Conservation (phyloP, 2,888 invertebrate species). For the Eilema sororculum region DNA sequence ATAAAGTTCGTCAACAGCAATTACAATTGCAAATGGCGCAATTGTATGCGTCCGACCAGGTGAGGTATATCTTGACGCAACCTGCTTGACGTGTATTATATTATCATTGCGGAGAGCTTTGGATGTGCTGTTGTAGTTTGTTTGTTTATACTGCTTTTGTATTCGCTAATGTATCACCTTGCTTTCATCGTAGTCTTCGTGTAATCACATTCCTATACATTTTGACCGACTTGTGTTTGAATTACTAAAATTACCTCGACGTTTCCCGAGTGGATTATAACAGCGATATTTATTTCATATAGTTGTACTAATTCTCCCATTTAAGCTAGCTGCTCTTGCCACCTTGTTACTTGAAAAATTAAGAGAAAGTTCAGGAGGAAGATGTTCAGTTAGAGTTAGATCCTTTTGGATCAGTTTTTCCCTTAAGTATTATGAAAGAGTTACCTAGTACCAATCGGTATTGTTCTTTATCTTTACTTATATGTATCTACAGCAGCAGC, state of each 20-base stretch:
- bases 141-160: slow-evolving; percentile 73
- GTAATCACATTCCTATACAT: slow-evolving; percentile 42
- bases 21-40: slow-evolving; percentile 88
- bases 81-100: slow-evolving; percentile 78
- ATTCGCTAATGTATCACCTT: slow-evolving; percentile 68
- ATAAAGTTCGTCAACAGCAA: slow-evolving; percentile 91
- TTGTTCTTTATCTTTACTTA: slow-evolving; percentile 1
- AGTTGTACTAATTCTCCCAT: slow-evolving; percentile 50
- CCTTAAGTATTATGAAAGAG: slow-evolving; percentile 14
- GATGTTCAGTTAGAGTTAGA: slow-evolving; percentile 3
- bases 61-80: slow-evolving; percentile 82
- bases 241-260: slow-evolving; percentile 41
- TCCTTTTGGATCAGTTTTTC: slow-evolving; percentile 15
- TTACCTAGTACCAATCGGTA: neutral
- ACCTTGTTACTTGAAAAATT: slow-evolving; percentile 27
- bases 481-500: slow-evolving; percentile 45
- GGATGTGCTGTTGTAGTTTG: slow-evolving; percentile 85
- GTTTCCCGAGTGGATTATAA: slow-evolving; percentile 46
- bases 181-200: slow-evolving; percentile 67
- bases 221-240: slow-evolving; percentile 28
- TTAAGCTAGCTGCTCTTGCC: slow-evolving; percentile 48
- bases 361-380: slow-evolving; percentile 12
- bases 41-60: slow-evolving; percentile 86
- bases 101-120: slow-evolving; percentile 77
- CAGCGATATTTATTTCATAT: slow-evolving; percentile 39